Conservation (phyloP, 30 jellyfish, hydroid and myxozoan species). For the Rhopilema esculentum region DNA sequence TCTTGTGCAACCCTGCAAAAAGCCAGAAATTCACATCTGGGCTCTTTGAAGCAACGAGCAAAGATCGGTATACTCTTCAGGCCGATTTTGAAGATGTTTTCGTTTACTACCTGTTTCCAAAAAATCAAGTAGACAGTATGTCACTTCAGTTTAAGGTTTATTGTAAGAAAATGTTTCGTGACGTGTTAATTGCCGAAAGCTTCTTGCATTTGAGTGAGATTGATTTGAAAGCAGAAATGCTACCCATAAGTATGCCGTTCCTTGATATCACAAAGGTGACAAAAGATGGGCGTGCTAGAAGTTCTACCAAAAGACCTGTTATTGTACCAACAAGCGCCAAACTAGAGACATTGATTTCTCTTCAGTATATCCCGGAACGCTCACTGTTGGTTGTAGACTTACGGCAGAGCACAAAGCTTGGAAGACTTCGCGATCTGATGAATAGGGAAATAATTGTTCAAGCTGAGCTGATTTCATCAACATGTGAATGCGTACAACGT, state of each 20-base stretch:
- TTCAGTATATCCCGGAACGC: conserved; percentile 87
- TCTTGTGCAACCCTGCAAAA: conserved; percentile 86
- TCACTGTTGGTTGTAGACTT: conserved; percentile 81
- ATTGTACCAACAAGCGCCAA: conserved; percentile 94
- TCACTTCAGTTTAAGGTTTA: conserved; percentile 81
- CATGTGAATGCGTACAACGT: conserved; percentile 97
- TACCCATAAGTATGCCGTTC: conserved; percentile 86
- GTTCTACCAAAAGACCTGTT: conserved; percentile 71
- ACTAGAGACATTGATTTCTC: conserved; percentile 84
- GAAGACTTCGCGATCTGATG: conserved; percentile 81
- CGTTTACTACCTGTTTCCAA: conserved; percentile 90
- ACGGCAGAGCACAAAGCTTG: conserved; percentile 89
- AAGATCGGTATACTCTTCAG: conserved; percentile 57
- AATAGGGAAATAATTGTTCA: conserved; percentile 90
- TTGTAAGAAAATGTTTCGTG: conserved; percentile 85
- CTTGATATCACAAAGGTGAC: conserved; percentile 63
- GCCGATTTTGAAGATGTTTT: conserved; percentile 92
- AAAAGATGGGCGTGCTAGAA: conserved; percentile 55
- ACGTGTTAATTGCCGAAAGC: conserved; percentile 86
- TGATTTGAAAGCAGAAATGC: conserved; percentile 91
- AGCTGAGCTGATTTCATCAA: conserved; percentile 92
- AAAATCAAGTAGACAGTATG: conserved; percentile 86
- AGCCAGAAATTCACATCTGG: conserved; percentile 81
- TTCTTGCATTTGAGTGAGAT: conserved; percentile 84
- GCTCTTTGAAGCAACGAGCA: conserved; percentile 81